Evolutionary conservation across 2,797 vertebrate species (phyloP).

Genomic region (Darevskia mixta): DNA sequence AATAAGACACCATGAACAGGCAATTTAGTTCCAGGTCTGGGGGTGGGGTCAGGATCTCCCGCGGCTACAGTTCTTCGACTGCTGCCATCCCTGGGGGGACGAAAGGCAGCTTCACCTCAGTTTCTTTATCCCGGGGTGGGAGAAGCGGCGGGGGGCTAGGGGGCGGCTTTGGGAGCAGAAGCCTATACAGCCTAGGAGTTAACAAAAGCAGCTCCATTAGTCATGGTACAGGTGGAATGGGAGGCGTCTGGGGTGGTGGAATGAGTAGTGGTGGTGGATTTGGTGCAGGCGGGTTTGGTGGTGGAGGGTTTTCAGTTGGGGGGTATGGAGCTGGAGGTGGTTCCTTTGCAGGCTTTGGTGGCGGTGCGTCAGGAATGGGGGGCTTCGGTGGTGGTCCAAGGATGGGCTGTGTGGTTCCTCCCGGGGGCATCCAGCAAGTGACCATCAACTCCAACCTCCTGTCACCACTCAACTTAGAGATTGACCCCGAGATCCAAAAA

Average conservation of each 20-base stretch:
- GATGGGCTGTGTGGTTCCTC: constrained; percentile 25
- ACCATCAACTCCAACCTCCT: constrained; percentile 82
- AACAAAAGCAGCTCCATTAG: constrained; percentile 53
- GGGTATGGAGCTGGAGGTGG: constrained; percentile 30
- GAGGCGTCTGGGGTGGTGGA: constrained; percentile 19
- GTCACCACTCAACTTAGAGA: constrained; percentile 80
- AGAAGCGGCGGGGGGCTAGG: constrained; percentile 45
- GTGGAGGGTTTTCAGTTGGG: not conserved
- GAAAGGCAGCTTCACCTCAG: constrained; percentile 54
- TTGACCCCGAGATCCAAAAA: constrained; percentile 81
- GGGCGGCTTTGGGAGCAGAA: constrained; percentile 62
- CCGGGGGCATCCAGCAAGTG: constrained; percentile 62
- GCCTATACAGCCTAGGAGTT: constrained; percentile 54
- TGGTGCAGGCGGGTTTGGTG: not conserved
- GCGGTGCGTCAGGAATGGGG: constrained; percentile 42
- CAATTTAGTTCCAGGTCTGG: constrained; percentile 41
- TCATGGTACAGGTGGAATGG: constrained; percentile 1
- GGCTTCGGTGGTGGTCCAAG: constrained; percentile 40
- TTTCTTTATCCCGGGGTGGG: constrained; percentile 54
- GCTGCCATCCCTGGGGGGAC: constrained; percentile 34
- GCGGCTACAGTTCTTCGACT: constrained; percentile 1
- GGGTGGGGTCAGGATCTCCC: constrained; percentile 2
- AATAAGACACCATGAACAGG: constrained; percentile 11
- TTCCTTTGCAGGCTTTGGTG: too few relatives aligned
- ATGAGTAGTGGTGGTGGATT: constrained; percentile 10